phyloP scores from a whole-genome alignment of 2,113 vertebrate species.

The Stigmatopora nigra region DNA sequence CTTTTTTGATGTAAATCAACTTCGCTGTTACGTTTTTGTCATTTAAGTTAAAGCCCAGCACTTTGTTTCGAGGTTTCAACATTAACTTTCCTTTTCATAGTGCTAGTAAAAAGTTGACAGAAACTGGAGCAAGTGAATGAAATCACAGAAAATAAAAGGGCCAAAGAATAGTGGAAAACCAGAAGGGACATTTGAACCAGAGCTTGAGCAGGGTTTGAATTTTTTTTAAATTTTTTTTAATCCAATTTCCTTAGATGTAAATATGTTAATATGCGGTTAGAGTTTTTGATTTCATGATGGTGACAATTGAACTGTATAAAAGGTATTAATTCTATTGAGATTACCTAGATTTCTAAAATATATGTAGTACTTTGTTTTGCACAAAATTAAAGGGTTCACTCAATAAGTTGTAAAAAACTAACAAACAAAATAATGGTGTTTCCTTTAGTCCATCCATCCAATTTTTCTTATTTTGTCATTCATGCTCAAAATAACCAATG shows the following conservation, averaged over 20 bases:
- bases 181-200: neutral
- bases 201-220: neutral
- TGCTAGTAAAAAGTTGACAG: too few relatives aligned
- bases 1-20: neutral
- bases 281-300: neutral
- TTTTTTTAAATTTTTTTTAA: neutral
- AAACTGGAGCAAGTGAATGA: too few relatives aligned
- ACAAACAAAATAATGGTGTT: neutral
- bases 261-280: neutral
- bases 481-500: neutral
- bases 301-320: neutral
- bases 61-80: neutral
- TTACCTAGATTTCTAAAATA: neutral
- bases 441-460: neutral
- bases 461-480: conserved; percentile 24
- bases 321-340: neutral
- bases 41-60: neutral
- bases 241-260: neutral
- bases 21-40: neutral
- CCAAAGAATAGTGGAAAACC: neutral
- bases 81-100: neutral
- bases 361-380: neutral
- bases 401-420: neutral
- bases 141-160: too few relatives aligned
- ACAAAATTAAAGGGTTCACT: neutral